phyloP scores from a whole-genome alignment of 1,140 invertebrate species.

The Bathynomus jamesi region DNA sequence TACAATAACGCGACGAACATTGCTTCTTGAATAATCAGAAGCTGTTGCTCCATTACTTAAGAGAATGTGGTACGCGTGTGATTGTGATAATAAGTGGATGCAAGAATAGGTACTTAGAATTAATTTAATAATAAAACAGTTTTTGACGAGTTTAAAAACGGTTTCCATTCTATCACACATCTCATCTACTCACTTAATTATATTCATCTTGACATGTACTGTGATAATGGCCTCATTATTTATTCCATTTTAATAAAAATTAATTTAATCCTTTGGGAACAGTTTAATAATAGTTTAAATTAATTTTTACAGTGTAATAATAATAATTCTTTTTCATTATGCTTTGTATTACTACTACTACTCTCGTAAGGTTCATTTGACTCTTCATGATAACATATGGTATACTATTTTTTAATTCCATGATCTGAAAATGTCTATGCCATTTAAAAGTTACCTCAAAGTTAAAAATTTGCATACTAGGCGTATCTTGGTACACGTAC shows the following conservation, averaged over 20 bases:
- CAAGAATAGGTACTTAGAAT: conserved; percentile 3
- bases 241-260: conserved; percentile 27
- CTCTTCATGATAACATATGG: neutral
- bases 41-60: conserved; percentile 26
- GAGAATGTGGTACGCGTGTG: neutral
- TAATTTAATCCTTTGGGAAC: neutral
- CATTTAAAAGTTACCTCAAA: conserved; percentile 1
- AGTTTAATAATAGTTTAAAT: neutral
- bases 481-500: neutral
- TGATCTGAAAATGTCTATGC: neutral
- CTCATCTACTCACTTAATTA: conserved; percentile 6
- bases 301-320: neutral
- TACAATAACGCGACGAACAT: neutral
- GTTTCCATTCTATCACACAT: conserved; percentile 20
- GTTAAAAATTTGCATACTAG: neutral
- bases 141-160: conserved; percentile 10
- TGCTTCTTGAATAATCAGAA: conserved; percentile 8
- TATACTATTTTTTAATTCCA: neutral
- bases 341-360: neutral
- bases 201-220: conserved; percentile 33
- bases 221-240: conserved; percentile 35
- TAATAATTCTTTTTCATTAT: neutral
- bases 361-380: neutral
- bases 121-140: too few relatives aligned
- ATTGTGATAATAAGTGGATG: neutral